Conservation (phyloP, 53 echinoderm and acorn worm genomes). For the Paracentrotus lividus region DNA sequence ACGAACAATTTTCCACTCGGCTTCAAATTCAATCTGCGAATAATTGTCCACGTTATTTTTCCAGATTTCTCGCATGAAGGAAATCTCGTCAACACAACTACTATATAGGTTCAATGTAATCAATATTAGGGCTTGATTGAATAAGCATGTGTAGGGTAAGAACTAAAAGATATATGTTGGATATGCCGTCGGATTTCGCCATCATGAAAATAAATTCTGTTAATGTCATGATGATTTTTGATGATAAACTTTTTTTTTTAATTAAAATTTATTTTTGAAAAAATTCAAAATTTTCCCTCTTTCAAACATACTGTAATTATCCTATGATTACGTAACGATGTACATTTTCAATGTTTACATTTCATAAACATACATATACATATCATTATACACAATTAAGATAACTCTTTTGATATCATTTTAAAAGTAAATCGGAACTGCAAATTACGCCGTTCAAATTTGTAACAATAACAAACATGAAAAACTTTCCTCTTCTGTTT, state of each 20-base stretch:
- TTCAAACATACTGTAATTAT: not conserved
- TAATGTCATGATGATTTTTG: not conserved
- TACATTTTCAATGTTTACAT: not conserved
- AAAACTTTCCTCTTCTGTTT: not conserved
- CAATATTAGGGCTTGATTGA: not conserved
- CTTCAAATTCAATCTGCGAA: conserved; percentile 41
- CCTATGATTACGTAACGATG: conserved; percentile 10
- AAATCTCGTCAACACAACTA: conserved; percentile 36
- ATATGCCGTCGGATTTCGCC: not conserved
- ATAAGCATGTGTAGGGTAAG: not conserved
- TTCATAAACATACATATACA: not conserved
- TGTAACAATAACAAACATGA: not conserved
- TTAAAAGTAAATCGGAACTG: not conserved
- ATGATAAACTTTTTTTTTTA: not conserved
- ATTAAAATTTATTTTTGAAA: not conserved
- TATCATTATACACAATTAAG: too few relatives aligned
- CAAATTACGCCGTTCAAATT: not conserved
- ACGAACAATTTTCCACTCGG: conserved; percentile 35
- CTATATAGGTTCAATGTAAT: not conserved
- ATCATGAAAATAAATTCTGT: not conserved
- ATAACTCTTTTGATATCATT: not conserved
- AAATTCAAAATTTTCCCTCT: not conserved
- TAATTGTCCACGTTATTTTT: not conserved
- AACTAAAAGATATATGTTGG: not conserved
- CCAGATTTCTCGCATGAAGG: conserved; percentile 20